Evolutionary conservation across 1,140 invertebrate species (phyloP).

Genomic region (Caenorhabditis briggsae): DNA sequence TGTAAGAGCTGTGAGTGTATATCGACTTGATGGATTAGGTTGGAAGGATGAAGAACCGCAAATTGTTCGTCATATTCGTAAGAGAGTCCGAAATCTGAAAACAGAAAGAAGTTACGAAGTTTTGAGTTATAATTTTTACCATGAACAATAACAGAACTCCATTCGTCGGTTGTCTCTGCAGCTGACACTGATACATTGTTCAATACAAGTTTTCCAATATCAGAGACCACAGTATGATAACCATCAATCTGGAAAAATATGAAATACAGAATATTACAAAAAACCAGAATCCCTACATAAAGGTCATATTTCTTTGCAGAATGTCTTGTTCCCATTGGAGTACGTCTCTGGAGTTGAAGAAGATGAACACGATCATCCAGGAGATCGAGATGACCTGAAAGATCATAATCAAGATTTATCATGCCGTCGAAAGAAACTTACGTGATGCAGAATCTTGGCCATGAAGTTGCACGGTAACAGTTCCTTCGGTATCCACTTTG

Average conservation of each 20-base stretch:
- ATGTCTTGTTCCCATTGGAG: constrained; percentile 59
- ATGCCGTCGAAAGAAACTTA: not conserved
- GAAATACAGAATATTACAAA: not conserved
- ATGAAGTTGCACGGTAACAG: constrained; percentile 1
- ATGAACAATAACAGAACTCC: constrained; percentile 49
- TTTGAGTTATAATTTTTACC: not conserved
- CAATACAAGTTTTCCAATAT: constrained; percentile 51
- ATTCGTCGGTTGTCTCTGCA: constrained; percentile 48
- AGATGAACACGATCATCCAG: constrained; percentile 56
- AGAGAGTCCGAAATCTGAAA: constrained; percentile 54
- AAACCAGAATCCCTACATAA: not conserved
- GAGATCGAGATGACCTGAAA: constrained; percentile 14
- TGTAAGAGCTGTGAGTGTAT: constrained; percentile 34
- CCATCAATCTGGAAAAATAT: constrained; percentile 60
- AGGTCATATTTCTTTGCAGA: constrained; percentile 58
- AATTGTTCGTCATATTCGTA: constrained; percentile 61
- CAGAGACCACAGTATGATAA: constrained; percentile 30
- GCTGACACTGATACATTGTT: constrained; percentile 58
- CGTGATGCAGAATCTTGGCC: constrained; percentile 35
- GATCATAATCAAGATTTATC: too few species aligned
- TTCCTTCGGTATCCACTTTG: constrained; percentile 3
- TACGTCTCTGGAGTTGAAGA: constrained; percentile 40
- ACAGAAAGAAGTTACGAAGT: not conserved
- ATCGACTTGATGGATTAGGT: constrained; percentile 59
- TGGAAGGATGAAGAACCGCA: constrained; percentile 35